Evolutionary conservation across 2,888 invertebrate genomes (phyloP).

Genomic region (Leucophenga maculata): DNA sequence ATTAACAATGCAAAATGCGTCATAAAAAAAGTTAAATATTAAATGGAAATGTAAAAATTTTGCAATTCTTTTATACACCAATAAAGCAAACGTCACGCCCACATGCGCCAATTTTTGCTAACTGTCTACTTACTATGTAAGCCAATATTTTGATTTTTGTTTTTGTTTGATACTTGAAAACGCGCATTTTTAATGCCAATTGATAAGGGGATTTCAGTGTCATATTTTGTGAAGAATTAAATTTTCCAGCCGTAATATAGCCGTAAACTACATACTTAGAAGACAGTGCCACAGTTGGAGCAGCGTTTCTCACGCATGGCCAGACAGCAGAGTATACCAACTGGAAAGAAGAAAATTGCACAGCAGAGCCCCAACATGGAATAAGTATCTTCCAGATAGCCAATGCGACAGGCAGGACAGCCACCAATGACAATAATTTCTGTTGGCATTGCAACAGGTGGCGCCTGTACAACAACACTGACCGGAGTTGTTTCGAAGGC

Average conservation of each 20-base stretch:
- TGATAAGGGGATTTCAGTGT: slow-evolving; percentile 8
- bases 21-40: neutral
- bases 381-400: slow-evolving; percentile 89
- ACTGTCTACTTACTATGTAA: no score
- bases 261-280: slow-evolving; percentile 64
- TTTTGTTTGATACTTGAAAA: neutral
- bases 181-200: slow-evolving; percentile 10
- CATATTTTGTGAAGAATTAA: no score
- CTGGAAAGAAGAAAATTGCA: slow-evolving; percentile 78
- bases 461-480: slow-evolving; percentile 74
- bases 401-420: slow-evolving; percentile 91
- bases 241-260: no score
- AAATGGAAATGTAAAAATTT: no score
- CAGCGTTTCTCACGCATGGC: slow-evolving; percentile 88
- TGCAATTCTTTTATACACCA: no score
- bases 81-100: no score
- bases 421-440: slow-evolving; percentile 89
- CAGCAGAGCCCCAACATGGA: slow-evolving; percentile 88
- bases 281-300: slow-evolving; percentile 89
- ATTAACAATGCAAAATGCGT: neutral
- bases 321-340: slow-evolving; percentile 90
- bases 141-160: no score
- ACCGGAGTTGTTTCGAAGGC: slow-evolving; percentile 75
- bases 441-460: slow-evolving; percentile 78
- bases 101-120: no score